Evolutionary conservation across 2,797 vertebrate species (phyloP).

Genomic region (Gallinago solitaria): DNA sequence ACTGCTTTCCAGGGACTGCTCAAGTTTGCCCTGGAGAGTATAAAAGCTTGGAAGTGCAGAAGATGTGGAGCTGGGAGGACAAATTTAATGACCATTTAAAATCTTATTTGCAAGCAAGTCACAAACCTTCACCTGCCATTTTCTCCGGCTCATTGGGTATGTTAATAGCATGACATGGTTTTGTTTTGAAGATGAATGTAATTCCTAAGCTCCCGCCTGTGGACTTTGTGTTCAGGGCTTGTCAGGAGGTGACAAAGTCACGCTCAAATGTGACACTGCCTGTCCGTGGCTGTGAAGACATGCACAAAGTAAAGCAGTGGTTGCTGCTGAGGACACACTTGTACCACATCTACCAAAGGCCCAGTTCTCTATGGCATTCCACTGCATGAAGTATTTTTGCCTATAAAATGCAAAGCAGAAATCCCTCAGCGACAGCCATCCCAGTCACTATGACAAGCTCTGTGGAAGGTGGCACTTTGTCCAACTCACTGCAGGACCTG

Average conservation of each 20-base stretch:
- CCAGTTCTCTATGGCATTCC: background rate
- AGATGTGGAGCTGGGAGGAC: background rate
- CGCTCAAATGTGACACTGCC: rapidly evolving
- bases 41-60: background rate
- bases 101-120: background rate
- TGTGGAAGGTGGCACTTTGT: background rate
- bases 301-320: background rate
- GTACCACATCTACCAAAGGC: background rate
- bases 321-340: background rate
- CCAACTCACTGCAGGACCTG: background rate
- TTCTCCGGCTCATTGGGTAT: background rate
- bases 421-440: background rate
- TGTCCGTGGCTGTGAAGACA: background rate
- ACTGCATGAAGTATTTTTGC: background rate
- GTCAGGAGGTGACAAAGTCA: background rate
- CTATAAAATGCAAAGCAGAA: background rate
- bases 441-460: background rate
- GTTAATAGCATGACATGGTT: background rate
- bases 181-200: background rate
- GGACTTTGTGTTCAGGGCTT: background rate
- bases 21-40: background rate
- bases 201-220: background rate
- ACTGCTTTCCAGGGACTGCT: background rate
- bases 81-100: background rate
- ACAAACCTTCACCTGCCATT: background rate